Percentiles rank a stretch among this genome's conserved stretches.
These are phyloP conservation scores for Papilio demoleus DNA, from an alignment of 2,888 invertebrate genomes.

Conservation along the genomic window DNA sequence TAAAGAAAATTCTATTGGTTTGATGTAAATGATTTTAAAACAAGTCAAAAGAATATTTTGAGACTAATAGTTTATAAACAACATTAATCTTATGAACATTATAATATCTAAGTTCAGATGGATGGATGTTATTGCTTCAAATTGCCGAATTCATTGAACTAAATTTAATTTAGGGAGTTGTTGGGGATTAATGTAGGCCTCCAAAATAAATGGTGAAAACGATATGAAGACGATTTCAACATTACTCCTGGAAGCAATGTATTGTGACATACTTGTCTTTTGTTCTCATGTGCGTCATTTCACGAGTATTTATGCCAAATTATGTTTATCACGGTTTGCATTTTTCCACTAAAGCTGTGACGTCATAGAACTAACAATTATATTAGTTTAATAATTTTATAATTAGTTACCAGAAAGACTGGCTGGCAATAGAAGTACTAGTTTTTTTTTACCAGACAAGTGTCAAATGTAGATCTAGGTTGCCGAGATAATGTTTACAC, in stretches of 20 bases:
- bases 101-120: no score
- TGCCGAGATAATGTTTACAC: no score
- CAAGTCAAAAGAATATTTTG: neutral
- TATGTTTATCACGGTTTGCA: neutral
- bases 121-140: no score
- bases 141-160: no score
- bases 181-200: no score
- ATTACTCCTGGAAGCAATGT: neutral
- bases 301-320: neutral
- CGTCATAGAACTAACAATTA: neutral
- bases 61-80: no score
- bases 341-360: neutral
- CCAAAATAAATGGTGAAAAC: neutral
- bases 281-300: neutral
- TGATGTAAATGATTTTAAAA: neutral
- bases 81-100: no score
- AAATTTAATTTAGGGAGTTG: no score
- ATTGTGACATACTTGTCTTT: neutral
- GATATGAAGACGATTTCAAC: no score
- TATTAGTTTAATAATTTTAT: neutral
- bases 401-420: neutral
- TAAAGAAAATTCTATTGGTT: neutral
- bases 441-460: no score
- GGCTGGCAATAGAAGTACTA: no score
- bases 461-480: no score